Conservation (phyloP, 2,888 invertebrate genomes). For the Fragum fragum region DNA sequence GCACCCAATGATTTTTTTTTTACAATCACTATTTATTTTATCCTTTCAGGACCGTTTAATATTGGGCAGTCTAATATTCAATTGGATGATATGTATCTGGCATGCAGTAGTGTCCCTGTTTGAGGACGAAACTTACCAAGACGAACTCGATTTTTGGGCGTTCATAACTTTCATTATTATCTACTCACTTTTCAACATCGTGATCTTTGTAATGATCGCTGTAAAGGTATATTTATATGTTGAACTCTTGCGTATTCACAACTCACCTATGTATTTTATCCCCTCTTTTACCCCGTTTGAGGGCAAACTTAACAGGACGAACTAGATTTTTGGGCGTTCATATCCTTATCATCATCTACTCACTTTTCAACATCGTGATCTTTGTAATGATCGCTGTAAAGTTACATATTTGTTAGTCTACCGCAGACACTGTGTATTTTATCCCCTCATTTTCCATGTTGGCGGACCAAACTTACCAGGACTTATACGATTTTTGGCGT, state of each 20-base stretch:
- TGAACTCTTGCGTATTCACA: no score
- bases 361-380: background rate
- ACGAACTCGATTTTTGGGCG: conserved; percentile 75
- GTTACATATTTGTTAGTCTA: no score
- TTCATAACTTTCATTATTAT: conserved; percentile 77
- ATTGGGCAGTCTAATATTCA: conserved; percentile 81
- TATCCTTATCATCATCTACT: background rate
- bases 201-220: conserved; percentile 76
- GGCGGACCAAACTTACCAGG: no score
- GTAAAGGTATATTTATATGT: conserved; percentile 78
- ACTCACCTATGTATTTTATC: no score
- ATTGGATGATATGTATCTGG: conserved; percentile 84
- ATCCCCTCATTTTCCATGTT: no score
- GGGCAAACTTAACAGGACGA: background rate
- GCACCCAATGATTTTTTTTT: no score
- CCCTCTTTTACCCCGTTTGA: no score
- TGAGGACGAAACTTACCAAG: conserved; percentile 58
- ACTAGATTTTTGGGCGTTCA: background rate
- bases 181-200: conserved; percentile 76
- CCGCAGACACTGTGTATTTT: no score
- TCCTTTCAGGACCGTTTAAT: conserved; percentile 84
- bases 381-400: background rate
- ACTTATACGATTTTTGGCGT: background rate
- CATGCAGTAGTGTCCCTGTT: conserved; percentile 82
- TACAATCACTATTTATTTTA: no score